phyloP scores from a whole-genome alignment of 2,113 vertebrate genomes.

The Catharus fuscescens region DNA sequence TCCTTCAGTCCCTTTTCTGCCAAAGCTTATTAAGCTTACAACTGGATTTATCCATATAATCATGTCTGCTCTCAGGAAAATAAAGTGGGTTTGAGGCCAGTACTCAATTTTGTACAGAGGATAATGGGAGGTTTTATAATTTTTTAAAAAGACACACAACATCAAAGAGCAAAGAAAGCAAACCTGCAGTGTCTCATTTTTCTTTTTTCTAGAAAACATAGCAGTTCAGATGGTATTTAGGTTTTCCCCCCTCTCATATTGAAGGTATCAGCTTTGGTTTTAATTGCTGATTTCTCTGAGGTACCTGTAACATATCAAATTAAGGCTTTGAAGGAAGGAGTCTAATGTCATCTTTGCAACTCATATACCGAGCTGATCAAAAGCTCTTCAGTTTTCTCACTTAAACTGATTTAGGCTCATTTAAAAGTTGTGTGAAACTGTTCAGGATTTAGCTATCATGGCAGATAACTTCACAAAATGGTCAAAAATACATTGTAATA shows the following conservation, averaged over 20 bases:
- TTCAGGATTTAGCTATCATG: background rate
- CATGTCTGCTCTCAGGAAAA: slow-evolving; percentile 10
- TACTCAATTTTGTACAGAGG: background rate
- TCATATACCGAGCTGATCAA: slow-evolving; percentile 57
- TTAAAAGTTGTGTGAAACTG: background rate
- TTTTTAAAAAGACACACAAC: background rate
- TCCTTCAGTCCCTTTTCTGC: background rate
- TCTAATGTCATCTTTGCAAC: slow-evolving; percentile 39
- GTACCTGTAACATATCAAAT: slow-evolving; percentile 18
- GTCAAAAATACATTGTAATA: background rate
- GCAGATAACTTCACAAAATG: background rate
- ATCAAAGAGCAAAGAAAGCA: slow-evolving; percentile 46
- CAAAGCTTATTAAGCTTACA: slow-evolving; percentile 20
- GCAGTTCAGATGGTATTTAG: background rate
- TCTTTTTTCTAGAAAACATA: background rate
- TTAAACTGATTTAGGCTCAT: slow-evolving; percentile 53
- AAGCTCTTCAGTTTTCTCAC: slow-evolving; percentile 44
- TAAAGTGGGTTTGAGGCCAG: background rate
- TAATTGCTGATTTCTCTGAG: slow-evolving; percentile 55
- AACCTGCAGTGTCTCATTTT: background rate
- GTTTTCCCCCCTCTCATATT: background rate
- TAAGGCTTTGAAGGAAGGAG: slow-evolving; percentile 54
- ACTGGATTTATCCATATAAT: slow-evolving; percentile 22
- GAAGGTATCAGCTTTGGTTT: slow-evolving; percentile 21
- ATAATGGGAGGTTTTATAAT: background rate